Evolutionary conservation across 2,113 vertebrate genomes (phyloP).

Genomic region (Eretmodus cyanostictus): DNA sequence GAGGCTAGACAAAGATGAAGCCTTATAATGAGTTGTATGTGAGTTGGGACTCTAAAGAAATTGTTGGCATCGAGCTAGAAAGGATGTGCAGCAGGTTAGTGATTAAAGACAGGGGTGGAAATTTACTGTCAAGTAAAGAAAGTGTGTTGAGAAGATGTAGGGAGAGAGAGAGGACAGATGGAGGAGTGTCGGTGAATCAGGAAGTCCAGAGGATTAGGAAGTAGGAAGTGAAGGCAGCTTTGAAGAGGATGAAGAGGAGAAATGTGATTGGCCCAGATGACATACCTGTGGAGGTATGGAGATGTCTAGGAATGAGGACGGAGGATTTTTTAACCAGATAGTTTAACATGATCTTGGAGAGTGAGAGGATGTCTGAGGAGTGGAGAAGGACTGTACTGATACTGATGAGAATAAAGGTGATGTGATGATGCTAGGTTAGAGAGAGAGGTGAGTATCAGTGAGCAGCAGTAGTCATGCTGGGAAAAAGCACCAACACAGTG

Average conservation of each 20-base stretch:
- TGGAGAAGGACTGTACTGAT: fast-evolving
- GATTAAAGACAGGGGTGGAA: neutral
- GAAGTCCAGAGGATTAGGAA: neutral
- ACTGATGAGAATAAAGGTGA: neutral
- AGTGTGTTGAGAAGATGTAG: neutral
- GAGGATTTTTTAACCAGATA: neutral
- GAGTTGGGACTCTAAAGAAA: neutral
- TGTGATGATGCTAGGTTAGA: neutral
- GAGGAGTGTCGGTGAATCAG: neutral
- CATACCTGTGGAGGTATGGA: neutral
- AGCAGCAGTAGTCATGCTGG: neutral
- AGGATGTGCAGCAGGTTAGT: neutral
- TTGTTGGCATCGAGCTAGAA: neutral
- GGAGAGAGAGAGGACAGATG: neutral
- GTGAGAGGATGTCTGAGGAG: neutral
- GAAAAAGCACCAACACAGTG: neutral
- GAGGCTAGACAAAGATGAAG: neutral
- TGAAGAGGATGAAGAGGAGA: neutral
- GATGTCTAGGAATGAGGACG: neutral
- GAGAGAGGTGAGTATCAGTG: neutral
- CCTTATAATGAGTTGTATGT: neutral
- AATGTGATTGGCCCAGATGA: neutral
- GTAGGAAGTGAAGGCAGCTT: neutral
- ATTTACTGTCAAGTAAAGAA: neutral
- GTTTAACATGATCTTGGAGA: neutral